Percentiles rank a stretch among this genome's conserved stretches.
phyloP scores from a whole-genome alignment of 2,888 invertebrate species.

The Nomada lathburiana region DNA sequence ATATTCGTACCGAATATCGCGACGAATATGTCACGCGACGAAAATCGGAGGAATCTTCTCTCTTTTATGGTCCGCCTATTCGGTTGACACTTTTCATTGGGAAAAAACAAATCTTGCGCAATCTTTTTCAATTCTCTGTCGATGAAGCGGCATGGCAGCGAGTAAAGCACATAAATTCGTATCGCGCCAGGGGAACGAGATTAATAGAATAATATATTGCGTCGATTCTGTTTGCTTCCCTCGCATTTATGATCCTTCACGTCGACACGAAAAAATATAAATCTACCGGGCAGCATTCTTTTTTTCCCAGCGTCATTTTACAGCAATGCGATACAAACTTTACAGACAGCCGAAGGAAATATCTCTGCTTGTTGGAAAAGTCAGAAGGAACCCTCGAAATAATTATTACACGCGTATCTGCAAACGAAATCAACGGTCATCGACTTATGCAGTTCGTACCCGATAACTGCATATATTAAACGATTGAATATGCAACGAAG shows the following conservation, averaged over 20 bases:
- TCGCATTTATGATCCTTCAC: neutral
- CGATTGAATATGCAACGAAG: too few species aligned
- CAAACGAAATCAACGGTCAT: too few species aligned
- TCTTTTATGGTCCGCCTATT: slow-evolving; percentile 45
- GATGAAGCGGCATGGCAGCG: slow-evolving; percentile 13
- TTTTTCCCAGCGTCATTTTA: too few species aligned
- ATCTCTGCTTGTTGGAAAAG: too few species aligned
- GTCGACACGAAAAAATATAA: neutral
- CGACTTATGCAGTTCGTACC: too few species aligned
- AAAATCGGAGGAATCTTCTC: slow-evolving; percentile 10
- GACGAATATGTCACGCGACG: neutral
- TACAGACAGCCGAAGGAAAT: too few species aligned
- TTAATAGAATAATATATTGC: slow-evolving; percentile 10
- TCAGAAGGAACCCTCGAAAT: too few species aligned
- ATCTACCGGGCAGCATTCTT: too few species aligned
- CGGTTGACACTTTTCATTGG: slow-evolving; percentile 29
- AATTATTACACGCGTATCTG: too few species aligned
- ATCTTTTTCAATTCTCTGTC: slow-evolving; percentile 19
- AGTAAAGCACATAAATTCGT: slow-evolving; percentile 22
- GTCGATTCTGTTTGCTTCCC: neutral
- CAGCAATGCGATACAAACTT: too few species aligned
- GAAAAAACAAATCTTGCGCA: slow-evolving; percentile 49
- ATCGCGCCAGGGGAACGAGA: slow-evolving; percentile 1
- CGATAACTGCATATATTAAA: too few species aligned
- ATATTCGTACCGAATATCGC: neutral